Evolutionary conservation across 1,140 invertebrate genomes (phyloP), one percentile per base, ranked within the genome.

Genomic region (Drosophila suzukii): DNA sequence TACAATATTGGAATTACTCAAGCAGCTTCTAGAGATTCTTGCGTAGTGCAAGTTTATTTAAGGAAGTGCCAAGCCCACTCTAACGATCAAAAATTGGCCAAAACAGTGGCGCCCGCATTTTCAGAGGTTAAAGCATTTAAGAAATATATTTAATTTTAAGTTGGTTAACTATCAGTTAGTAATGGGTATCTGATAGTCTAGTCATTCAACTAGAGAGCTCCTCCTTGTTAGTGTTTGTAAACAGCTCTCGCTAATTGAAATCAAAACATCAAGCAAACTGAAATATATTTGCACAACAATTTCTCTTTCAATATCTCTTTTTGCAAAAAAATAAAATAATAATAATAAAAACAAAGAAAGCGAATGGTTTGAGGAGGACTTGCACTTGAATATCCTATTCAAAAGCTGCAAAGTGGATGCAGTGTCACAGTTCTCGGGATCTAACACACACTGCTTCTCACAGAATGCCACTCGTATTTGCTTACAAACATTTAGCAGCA

Each of bases 401-500:
- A 32, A 74, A 73, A 70, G 41, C 58, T 61, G 24, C 49, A 55
- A 53, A 75, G 67, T 55, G 72, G 41, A 75, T 75, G 73, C 73
- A 44, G 32, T 43, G 73, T 75, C 73, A 75, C 73, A 71, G n/a
- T 44, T 54, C 46, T 34, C 38, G 12, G 54, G 20, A 30, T 41
- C 32, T 15, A 39, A 51, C 46, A 38, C 36, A 17, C n/a, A 44
- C 61, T n/a, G 24, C 38, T 30, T 30, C 27, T 27, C 27, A 27
- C 27, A 27, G 15, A 68, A 51, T 59, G 36, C 36, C 49, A 59
- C 51, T 51, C 66, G 30, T 86, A 86, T 88, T 86, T 86, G 79
- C 83, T 88, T 83, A 76, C 71, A 72, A 75, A 79, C 63, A 88
- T 83, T 83, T 88, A 86, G 72, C 84, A 88, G 65, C 61, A 86